A percentile compares a stretch with the other conserved stretches of the same genome.
phyloP scores from a whole-genome alignment of 2,797 vertebrate genomes.

The Phalloptychus januarius region DNA sequence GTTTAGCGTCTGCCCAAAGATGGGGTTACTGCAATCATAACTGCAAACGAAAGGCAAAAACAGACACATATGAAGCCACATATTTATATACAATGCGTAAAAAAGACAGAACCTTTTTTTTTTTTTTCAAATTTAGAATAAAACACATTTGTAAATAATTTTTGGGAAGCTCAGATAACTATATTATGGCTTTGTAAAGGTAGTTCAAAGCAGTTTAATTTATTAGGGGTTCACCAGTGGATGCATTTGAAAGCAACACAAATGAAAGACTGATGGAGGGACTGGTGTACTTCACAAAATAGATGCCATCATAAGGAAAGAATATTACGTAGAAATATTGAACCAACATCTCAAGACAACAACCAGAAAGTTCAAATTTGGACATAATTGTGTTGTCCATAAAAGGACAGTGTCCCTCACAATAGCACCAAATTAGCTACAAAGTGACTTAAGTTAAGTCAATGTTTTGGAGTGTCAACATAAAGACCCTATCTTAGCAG shows the following conservation, averaged over 20 bases:
- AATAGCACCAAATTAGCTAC: not conserved
- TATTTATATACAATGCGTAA: not conserved
- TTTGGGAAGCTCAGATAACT: not conserved
- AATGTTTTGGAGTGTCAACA: not conserved
- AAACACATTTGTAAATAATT: not conserved
- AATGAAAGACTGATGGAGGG: not conserved
- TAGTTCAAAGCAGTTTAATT: not conserved
- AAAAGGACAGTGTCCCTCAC: not conserved
- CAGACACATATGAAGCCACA: not conserved
- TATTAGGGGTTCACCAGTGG: not conserved
- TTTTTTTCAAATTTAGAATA: not conserved
- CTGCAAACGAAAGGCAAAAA: slow-evolving; percentile 63
- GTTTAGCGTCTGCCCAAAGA: slow-evolving; percentile 88
- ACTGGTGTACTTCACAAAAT: not conserved
- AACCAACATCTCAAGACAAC: not conserved
- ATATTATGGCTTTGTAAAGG: not conserved
- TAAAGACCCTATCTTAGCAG: not conserved
- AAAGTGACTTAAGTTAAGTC: not conserved
- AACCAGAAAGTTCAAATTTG: not conserved
- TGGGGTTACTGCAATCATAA: slow-evolving; percentile 90
- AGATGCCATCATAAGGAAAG: not conserved
- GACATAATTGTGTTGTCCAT: not conserved
- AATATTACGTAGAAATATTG: not conserved
- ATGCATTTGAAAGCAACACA: not conserved
- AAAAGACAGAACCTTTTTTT: not conserved